Percentiles rank a stretch among this genome's conserved stretches.
Conservation (phyloP, 2,888 invertebrate genomes). For the Fissipunctia ypsillon region DNA sequence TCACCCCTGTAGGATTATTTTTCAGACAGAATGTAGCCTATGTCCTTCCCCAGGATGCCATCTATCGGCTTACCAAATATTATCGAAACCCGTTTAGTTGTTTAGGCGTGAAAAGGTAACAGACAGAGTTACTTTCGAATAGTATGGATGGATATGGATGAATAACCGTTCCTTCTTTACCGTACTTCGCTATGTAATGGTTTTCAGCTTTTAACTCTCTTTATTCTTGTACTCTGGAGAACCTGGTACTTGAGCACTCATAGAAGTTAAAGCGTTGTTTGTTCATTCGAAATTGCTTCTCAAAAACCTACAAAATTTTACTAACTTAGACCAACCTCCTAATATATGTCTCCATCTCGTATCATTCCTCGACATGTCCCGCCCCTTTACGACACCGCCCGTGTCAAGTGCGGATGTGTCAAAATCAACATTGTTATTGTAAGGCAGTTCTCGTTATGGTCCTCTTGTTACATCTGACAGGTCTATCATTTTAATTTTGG, state of each 20-base stretch:
- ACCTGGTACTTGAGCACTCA: no score
- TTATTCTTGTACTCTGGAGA: background rate
- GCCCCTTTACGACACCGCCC: conserved; percentile 71
- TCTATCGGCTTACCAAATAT: no score
- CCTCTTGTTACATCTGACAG: conserved; percentile 56
- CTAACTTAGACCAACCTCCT: conserved; percentile 65
- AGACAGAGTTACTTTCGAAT: no score
- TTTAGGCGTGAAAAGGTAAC: no score
- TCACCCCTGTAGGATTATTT: no score
- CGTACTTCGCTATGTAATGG: background rate
- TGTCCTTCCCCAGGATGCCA: no score
- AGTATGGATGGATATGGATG: no score
- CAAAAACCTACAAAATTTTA: background rate
- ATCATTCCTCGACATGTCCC: conserved; percentile 74
- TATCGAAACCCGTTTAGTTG: no score
- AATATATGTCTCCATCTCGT: conserved; percentile 75
- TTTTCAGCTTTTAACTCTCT: background rate
- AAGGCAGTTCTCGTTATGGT: conserved; percentile 34
- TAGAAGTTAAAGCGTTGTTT: background rate
- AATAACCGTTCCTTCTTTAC: no score
- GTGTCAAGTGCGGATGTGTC: conserved; percentile 74
- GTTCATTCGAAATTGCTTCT: background rate
- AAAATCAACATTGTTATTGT: conserved; percentile 65
- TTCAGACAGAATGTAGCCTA: no score
- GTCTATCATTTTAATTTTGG: conserved; percentile 47